Conservation (phyloP, 2,888 invertebrate genomes). For the Dryobotodes eremita region DNA sequence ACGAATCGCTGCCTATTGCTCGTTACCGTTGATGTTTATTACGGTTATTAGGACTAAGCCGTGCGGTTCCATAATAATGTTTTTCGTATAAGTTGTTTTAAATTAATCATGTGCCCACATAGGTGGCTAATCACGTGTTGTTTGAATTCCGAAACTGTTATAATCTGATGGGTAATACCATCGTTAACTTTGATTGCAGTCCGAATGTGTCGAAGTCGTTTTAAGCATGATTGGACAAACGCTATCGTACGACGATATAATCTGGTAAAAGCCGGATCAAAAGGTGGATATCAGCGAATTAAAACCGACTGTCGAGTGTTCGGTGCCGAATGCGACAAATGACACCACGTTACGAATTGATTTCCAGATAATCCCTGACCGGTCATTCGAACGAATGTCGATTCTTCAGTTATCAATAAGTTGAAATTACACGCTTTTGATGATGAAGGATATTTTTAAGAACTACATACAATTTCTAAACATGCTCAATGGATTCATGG, state of each 20-base stretch:
- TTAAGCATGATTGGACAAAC: constrained; percentile 63
- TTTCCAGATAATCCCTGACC: constrained; percentile 76
- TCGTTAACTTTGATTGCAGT: constrained; percentile 57
- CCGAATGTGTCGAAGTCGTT: constrained; percentile 53
- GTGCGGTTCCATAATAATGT: constrained; percentile 86
- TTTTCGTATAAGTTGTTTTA: constrained; percentile 84
- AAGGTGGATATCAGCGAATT: constrained; percentile 78
- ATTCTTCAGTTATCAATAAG: constrained; percentile 47
- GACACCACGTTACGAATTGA: constrained; percentile 79
- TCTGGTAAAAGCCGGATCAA: constrained; percentile 80
- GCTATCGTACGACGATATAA: constrained; percentile 77
- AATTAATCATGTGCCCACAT: constrained; percentile 76
- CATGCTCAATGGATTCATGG: constrained; percentile 49
- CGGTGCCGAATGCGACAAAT: constrained; percentile 78
- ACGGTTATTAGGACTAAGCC: constrained; percentile 90
- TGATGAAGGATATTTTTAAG: constrained; percentile 4
- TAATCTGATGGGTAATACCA: constrained; percentile 46
- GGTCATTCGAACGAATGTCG: constrained; percentile 61
- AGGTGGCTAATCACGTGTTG: constrained; percentile 51
- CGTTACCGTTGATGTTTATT: constrained; percentile 91
- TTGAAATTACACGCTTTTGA: constrained; percentile 22
- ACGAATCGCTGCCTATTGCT: constrained; percentile 90
- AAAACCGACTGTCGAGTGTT: constrained; percentile 80
- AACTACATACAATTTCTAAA: constrained; percentile 43
- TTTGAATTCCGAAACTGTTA: constrained; percentile 37